phyloP scores from a whole-genome alignment of 2,113 vertebrate species.

The Panthera uncia region DNA sequence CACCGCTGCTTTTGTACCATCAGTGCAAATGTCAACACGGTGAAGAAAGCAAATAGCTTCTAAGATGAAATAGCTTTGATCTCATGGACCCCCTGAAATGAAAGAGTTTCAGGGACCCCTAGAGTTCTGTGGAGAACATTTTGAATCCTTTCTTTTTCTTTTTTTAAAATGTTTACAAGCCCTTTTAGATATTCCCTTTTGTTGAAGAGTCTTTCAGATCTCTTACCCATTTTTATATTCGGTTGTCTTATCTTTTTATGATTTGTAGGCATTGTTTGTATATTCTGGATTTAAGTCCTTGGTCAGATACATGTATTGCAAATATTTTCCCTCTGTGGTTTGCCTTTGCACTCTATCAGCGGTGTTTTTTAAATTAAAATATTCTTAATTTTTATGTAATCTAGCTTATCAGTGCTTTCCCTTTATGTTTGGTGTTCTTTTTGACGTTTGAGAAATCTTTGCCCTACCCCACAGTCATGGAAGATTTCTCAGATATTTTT shows the following conservation, averaged over 20 bases:
- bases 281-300: not conserved
- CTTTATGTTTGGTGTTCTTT: not conserved
- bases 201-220: not conserved
- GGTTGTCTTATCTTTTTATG: not conserved
- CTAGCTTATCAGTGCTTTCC: not conserved
- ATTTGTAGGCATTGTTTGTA: not conserved
- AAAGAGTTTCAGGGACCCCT: not conserved
- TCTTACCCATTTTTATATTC: not conserved
- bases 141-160: not conserved
- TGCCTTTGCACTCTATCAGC: not conserved
- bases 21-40: not conserved
- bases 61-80: not conserved
- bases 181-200: not conserved
- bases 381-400: not conserved
- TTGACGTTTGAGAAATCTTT: constrained; percentile 24
- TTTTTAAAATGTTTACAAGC: not conserved
- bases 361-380: not conserved
- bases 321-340: not conserved
- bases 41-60: not conserved
- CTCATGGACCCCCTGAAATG: not conserved
- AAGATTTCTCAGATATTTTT: constrained; percentile 8
- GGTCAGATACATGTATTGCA: not conserved
- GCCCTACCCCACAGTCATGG: not conserved
- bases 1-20: not conserved
- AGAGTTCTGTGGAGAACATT: not conserved